phyloP scores from a whole-genome alignment of 2,888 invertebrate species.

The Ornithoptera alexandrae region DNA sequence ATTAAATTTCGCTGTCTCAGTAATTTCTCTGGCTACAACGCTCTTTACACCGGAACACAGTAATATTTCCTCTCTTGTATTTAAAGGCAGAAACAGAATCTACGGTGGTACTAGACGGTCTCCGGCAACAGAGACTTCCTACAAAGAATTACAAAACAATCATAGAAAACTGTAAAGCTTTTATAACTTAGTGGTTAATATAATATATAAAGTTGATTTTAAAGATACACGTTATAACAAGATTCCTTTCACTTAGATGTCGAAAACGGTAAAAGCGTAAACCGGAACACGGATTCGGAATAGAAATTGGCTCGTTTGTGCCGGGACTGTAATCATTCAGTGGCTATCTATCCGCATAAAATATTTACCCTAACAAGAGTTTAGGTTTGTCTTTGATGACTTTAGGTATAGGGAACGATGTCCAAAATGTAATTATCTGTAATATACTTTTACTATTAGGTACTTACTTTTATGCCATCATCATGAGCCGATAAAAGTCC shows the following conservation, averaged over 20 bases:
- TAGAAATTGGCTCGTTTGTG: slow-evolving; percentile 14
- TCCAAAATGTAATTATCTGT: background rate
- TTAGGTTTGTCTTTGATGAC: background rate
- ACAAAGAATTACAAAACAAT: too few species aligned
- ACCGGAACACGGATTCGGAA: slow-evolving; percentile 13
- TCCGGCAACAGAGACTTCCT: too few species aligned
- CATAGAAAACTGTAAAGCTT: too few species aligned
- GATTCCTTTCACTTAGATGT: background rate
- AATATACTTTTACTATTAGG: background rate
- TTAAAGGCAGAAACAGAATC: too few species aligned
- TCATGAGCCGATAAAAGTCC: too few species aligned
- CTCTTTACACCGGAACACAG: too few species aligned
- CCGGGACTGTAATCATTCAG: slow-evolving; percentile 9
- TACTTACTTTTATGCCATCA: background rate
- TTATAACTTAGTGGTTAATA: too few species aligned
- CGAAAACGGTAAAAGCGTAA: slow-evolving; percentile 7
- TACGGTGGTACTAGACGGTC: too few species aligned
- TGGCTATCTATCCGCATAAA: slow-evolving; percentile 17
- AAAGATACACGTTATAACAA: slow-evolving; percentile 2
- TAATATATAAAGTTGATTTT: background rate
- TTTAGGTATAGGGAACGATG: background rate
- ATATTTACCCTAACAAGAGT: slow-evolving; percentile 14
- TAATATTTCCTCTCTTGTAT: too few species aligned
- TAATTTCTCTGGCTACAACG: too few species aligned
- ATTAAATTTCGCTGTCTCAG: too few species aligned